Conservation (phyloP, 2,888 invertebrate genomes). For the Synanthedon vespiformis region DNA sequence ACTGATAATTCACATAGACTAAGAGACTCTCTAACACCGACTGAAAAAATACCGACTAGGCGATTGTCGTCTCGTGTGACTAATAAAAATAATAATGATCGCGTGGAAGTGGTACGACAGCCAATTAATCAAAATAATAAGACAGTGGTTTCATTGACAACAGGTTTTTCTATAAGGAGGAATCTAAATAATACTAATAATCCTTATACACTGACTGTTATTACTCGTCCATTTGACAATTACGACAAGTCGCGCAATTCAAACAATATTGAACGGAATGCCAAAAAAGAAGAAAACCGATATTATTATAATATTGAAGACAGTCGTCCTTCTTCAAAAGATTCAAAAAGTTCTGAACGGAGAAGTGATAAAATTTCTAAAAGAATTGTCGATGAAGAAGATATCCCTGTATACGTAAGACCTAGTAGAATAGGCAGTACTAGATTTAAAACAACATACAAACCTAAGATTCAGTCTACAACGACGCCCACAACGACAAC, state of each 20-base stretch:
- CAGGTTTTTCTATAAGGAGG: slow-evolving; percentile 61
- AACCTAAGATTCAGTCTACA: slow-evolving; percentile 16
- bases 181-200: slow-evolving; percentile 50
- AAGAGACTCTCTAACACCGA: slow-evolving; percentile 39
- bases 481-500: slow-evolving; percentile 20
- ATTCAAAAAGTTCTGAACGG: slow-evolving; percentile 16
- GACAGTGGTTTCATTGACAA: slow-evolving; percentile 52
- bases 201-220: slow-evolving; percentile 55
- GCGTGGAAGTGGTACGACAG: slow-evolving; percentile 33
- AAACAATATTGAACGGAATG: slow-evolving; percentile 8
- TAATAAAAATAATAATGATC: slow-evolving; percentile 35
- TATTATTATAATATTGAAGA: slow-evolving; percentile 29
- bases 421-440: slow-evolving; percentile 16
- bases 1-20: slow-evolving; percentile 54
- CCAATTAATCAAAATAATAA: slow-evolving; percentile 32
- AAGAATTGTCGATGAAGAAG: slow-evolving; percentile 24
- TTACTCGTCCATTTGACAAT: slow-evolving; percentile 46
- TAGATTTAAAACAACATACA: slow-evolving; percentile 14
- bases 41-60: slow-evolving; percentile 35
- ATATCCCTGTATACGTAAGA: slow-evolving; percentile 27
- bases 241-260: slow-evolving; percentile 11
- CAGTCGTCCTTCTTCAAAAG: slow-evolving; percentile 20
- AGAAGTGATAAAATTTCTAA: slow-evolving; percentile 28
- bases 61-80: slow-evolving; percentile 35
- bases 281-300: slow-evolving; percentile 20